Base-by-base conservation (phyloP, 2,797 vertebrate species). In the Sphaeramia orbicularis region DNA sequence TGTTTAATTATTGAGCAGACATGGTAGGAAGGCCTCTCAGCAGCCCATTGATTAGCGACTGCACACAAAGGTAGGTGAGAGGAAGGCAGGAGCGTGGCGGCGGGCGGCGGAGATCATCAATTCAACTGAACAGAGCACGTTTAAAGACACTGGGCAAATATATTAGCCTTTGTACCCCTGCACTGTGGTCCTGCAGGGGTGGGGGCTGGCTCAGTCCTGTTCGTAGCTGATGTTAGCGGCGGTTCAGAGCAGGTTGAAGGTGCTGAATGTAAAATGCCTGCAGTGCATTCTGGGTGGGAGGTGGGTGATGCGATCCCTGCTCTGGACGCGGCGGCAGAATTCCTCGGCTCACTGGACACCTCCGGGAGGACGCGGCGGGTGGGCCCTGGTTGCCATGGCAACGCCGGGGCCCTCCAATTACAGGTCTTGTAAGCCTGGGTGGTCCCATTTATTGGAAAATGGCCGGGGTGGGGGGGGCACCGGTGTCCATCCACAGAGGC, bases 1-100 rank as follows among this genome's bases (percentile, higher is more conserved):
- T 89, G 55, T 75, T 94, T 79, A 92, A 93, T 93, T 92, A 93
- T 94, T 92, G 81, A 94, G 74, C 67, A 44, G 73, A 84, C 78
- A 74, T 73, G 78, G 75, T 74, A 85, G 78, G 77, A 54, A 85
- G 83, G 68, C 72, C 66, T 84, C 66, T 81, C 65, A 71, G 65
- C 65, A 80, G 58, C 45, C 37, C 65, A 84, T 82, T 88, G 90
- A 92, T 90, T 88, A 85, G 69, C 47, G 75, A 57, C 50, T 42
- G 71, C 72, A 65, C 72, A 79, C 72, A 80, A 66, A 76, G 62
- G 81, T 59, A 74, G 76, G 70, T 74, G 79, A 79, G 79, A 85
- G 41, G 81, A 74, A 59, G 72, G n/a, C n/a, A n/a, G 27, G 65
- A 51, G 64, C 70, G 60, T 59, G 74, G 48, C 24, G 3, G 4